Conservation (phyloP, 2,797 vertebrate species). For the Centroberyx gerrardi region DNA sequence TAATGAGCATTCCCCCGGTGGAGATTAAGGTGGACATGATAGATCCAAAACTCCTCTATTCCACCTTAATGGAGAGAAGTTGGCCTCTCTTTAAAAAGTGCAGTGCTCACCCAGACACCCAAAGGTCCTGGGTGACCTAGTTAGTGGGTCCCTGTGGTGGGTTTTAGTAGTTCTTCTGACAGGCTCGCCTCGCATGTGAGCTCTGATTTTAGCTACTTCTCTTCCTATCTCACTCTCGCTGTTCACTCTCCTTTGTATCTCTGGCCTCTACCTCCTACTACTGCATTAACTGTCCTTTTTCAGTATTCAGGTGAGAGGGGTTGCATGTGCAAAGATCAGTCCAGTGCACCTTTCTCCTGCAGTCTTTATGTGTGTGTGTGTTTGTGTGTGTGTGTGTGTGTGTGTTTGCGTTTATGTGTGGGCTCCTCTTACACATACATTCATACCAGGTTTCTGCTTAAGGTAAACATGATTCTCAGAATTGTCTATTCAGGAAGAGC, state of each 20-base stretch:
- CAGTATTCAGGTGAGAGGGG: slow-evolving; percentile 50
- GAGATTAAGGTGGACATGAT: slow-evolving; percentile 74
- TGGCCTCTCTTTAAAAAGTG: slow-evolving; percentile 69
- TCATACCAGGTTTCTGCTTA: slow-evolving; percentile 47
- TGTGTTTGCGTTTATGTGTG: slow-evolving; percentile 43
- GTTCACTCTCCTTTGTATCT: slow-evolving; percentile 39
- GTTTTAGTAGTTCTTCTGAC: slow-evolving; percentile 73
- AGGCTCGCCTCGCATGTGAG: slow-evolving; percentile 56
- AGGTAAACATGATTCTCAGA: slow-evolving; percentile 63
- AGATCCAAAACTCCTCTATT: slow-evolving; percentile 64
- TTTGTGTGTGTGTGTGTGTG: slow-evolving; percentile 15
- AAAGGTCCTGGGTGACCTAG: slow-evolving; percentile 81
- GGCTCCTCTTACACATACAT: slow-evolving; percentile 25
- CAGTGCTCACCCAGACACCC: slow-evolving; percentile 69
- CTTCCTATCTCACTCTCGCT: slow-evolving; percentile 70
- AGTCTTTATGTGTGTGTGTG: slow-evolving; percentile 21
- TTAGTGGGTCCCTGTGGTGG: slow-evolving; percentile 76
- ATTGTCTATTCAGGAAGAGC: slow-evolving; percentile 67
- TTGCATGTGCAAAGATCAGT: slow-evolving; percentile 42
- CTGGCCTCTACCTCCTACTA: slow-evolving; percentile 64
- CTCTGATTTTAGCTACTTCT: slow-evolving; percentile 76
- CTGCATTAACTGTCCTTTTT: slow-evolving; percentile 47
- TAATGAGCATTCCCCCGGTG: slow-evolving; percentile 77
- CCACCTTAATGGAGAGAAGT: slow-evolving; percentile 64
- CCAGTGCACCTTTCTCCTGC: slow-evolving; percentile 31